phyloP scores from a whole-genome alignment of 1,140 invertebrate genomes.

The Drosophila yakuba region DNA sequence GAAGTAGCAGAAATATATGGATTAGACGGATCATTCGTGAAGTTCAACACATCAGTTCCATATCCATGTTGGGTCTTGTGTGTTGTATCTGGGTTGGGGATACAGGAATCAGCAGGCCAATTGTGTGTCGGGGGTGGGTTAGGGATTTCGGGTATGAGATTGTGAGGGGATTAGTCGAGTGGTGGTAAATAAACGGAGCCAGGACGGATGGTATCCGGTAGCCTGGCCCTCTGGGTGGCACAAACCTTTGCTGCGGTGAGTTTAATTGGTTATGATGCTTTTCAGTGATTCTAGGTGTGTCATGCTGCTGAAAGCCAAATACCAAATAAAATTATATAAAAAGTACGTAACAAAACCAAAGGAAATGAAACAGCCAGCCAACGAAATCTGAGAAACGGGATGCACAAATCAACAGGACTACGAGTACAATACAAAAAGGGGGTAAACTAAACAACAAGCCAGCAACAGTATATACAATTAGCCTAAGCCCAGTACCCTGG shows the following conservation, averaged over 20 bases:
- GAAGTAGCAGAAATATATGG: neutral
- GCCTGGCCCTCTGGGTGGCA: slow-evolving; percentile 43
- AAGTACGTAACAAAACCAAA: slow-evolving; percentile 41
- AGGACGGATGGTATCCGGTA: slow-evolving; percentile 7
- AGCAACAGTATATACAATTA: slow-evolving; percentile 46
- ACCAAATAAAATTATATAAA: slow-evolving; percentile 78
- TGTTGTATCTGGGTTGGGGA: slow-evolving; percentile 27
- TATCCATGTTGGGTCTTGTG: slow-evolving; percentile 27
- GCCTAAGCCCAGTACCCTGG: slow-evolving; percentile 1
- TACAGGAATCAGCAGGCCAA: slow-evolving; percentile 34
- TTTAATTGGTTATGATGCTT: slow-evolving; percentile 84
- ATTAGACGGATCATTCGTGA: neutral
- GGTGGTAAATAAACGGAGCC: slow-evolving; percentile 43
- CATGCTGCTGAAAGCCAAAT: slow-evolving; percentile 84
- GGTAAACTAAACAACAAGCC: slow-evolving; percentile 37
- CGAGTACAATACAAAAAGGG: slow-evolving; percentile 38
- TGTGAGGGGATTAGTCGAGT: slow-evolving; percentile 15
- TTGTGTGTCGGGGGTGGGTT: slow-evolving; percentile 22
- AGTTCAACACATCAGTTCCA: neutral
- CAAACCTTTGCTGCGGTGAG: slow-evolving; percentile 84
- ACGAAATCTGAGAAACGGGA: slow-evolving; percentile 20
- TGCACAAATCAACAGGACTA: slow-evolving; percentile 52
- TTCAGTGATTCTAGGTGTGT: slow-evolving; percentile 84
- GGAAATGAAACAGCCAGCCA: slow-evolving; percentile 29
- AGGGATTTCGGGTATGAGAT: slow-evolving; percentile 26